Evolutionary conservation across 2,888 invertebrate genomes (phyloP).

Genomic region (Philaethria dido): DNA sequence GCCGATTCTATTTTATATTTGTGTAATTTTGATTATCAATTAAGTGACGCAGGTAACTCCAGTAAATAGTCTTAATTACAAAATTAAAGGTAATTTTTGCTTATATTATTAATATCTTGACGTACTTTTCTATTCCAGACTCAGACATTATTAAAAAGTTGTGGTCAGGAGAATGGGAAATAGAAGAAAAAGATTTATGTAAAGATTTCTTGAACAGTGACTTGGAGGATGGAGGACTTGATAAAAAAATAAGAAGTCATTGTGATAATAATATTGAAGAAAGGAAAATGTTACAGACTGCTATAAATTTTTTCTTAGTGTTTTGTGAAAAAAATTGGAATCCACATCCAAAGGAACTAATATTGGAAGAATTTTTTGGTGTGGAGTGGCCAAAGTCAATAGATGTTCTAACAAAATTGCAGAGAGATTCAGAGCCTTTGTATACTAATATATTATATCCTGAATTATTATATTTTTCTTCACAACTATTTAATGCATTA

Average conservation of each 20-base stretch:
- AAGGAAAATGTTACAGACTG: slow-evolving; percentile 80
- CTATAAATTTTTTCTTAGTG: slow-evolving; percentile 86
- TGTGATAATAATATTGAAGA: slow-evolving; percentile 49
- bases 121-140: slow-evolving; percentile 53
- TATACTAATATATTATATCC: slow-evolving; percentile 85
- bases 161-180: slow-evolving; percentile 65
- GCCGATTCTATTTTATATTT: slow-evolving; percentile 48
- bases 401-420: slow-evolving; percentile 69
- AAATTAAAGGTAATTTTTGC: background rate
- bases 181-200: slow-evolving; percentile 56
- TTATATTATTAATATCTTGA: background rate
- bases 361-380: slow-evolving; percentile 68
- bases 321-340: slow-evolving; percentile 94
- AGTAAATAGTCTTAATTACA: background rate
- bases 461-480: slow-evolving; percentile 73
- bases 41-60: slow-evolving; percentile 55
- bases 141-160: slow-evolving; percentile 56
- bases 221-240: slow-evolving; percentile 57
- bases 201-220: slow-evolving; percentile 60
- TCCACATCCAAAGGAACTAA: slow-evolving; percentile 84
- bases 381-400: slow-evolving; percentile 69
- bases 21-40: slow-evolving; percentile 70
- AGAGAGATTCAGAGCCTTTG: slow-evolving; percentile 87
- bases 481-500: slow-evolving; percentile 67
- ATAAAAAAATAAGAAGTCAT: slow-evolving; percentile 54